phyloP scores from a whole-genome alignment of 1,140 invertebrate species.

The Elymnias hypermnestra region DNA sequence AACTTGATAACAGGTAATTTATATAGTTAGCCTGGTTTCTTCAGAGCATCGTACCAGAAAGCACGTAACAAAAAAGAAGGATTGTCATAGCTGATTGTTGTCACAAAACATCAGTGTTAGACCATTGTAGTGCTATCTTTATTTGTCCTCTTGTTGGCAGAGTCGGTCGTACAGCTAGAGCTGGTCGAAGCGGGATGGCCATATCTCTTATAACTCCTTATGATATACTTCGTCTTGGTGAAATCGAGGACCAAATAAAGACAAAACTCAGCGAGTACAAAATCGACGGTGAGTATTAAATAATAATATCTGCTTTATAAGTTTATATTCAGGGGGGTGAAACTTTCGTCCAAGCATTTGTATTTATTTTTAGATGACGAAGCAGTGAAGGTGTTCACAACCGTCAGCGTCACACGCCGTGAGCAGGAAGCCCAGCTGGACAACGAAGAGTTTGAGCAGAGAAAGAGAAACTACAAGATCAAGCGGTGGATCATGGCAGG shows the following conservation, averaged over 20 bases:
- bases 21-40: too few relatives aligned
- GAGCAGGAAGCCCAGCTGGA: slow-evolving; percentile 95
- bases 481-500: slow-evolving; percentile 93
- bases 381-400: slow-evolving; percentile 90
- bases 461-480: slow-evolving; percentile 89
- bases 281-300: slow-evolving; percentile 87
- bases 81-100: too few relatives aligned
- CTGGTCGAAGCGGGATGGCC: slow-evolving; percentile 89
- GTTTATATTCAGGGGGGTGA: too few relatives aligned
- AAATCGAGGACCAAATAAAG: slow-evolving; percentile 91
- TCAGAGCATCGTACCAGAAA: too few relatives aligned
- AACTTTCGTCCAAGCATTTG: too few relatives aligned
- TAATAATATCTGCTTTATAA: too few relatives aligned
- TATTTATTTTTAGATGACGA: slow-evolving; percentile 87
- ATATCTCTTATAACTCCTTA: slow-evolving; percentile 94
- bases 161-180: slow-evolving; percentile 96
- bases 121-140: too few relatives aligned
- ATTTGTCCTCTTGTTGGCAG: slow-evolving; percentile 55
- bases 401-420: slow-evolving; percentile 92
- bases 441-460: slow-evolving; percentile 93
- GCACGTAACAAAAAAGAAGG: too few relatives aligned
- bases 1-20: too few relatives aligned
- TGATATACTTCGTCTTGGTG: slow-evolving; percentile 91
- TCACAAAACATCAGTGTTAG: too few relatives aligned
- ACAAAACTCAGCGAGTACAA: slow-evolving; percentile 91